phyloP scores from a whole-genome alignment of 92 coral and sea anemone genomes.

The Epizoanthus scotinus region DNA sequence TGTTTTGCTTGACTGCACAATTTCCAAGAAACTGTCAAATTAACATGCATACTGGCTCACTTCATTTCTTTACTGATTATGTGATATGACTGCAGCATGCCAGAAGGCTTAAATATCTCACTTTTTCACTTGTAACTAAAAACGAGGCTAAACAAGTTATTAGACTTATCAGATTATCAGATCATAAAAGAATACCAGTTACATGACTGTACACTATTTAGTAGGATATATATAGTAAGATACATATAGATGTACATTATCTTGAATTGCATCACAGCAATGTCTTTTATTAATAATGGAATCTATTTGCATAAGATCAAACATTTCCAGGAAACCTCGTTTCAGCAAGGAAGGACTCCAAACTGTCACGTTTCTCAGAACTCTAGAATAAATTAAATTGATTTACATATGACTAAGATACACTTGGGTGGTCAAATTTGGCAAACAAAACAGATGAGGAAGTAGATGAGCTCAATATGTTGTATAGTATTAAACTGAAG shows the following conservation, averaged over 20 bases:
- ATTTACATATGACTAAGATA: slow-evolving; percentile 6
- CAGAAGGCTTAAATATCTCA: too few species aligned
- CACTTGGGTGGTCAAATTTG: slow-evolving; percentile 21
- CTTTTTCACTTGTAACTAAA: too few species aligned
- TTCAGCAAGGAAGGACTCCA: slow-evolving; percentile 25
- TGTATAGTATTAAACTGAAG: too few species aligned
- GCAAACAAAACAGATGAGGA: not conserved
- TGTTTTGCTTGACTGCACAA: not conserved
- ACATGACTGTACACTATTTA: too few species aligned
- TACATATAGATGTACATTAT: too few species aligned
- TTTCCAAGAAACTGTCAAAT: not conserved
- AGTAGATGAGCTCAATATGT: too few species aligned
- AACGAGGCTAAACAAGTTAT: too few species aligned
- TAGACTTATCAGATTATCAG: too few species aligned
- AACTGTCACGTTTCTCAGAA: slow-evolving; percentile 7
- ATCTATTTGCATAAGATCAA: slow-evolving; percentile 6
- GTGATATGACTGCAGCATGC: not conserved
- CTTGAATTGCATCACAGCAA: not conserved
- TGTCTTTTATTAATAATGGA: slow-evolving; percentile 1
- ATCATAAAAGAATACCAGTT: too few species aligned
- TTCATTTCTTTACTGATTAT: not conserved
- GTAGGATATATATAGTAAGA: too few species aligned
- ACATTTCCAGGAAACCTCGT: slow-evolving; percentile 23
- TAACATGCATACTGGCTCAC: not conserved
- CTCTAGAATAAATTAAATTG: slow-evolving; percentile 12